Evolutionary conservation across 2,888 invertebrate species (phyloP).

Genomic region (Hydrotaea cyrtoneurina): DNA sequence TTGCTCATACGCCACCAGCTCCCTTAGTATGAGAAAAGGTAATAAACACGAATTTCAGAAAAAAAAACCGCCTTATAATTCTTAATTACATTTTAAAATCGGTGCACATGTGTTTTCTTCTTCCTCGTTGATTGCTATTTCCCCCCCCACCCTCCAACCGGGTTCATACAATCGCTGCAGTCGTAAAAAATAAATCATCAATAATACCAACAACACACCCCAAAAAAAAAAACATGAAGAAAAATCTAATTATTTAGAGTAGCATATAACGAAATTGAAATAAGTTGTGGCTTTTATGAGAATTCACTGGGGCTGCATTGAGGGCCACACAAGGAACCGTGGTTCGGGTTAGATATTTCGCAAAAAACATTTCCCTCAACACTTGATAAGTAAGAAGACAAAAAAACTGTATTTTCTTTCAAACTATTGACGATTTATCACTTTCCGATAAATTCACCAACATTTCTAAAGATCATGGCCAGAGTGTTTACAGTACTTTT

Average conservation of each 20-base stretch:
- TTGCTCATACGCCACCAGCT: too few species aligned
- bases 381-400: too few species aligned
- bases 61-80: too few species aligned
- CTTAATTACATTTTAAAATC: constrained; percentile 7
- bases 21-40: too few species aligned
- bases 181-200: not conserved
- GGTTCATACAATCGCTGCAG: not conserved
- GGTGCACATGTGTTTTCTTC: not conserved
- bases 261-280: not conserved
- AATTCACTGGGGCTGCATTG: not conserved
- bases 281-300: not conserved
- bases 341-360: not conserved
- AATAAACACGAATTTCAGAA: too few species aligned
- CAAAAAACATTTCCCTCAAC: too few species aligned
- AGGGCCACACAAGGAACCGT: not conserved
- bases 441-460: not conserved
- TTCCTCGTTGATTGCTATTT: too few species aligned
- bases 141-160: not conserved
- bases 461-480: not conserved
- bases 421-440: not conserved
- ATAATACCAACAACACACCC: not conserved
- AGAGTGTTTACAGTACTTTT: not conserved
- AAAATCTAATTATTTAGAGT: constrained; percentile 36
- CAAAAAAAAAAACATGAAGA: not conserved
- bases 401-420: not conserved